Evolutionary conservation across 2,113 vertebrate genomes (phyloP), one percentile per base, ranked within the genome.

Genomic region (Indicator maculatus): DNA sequence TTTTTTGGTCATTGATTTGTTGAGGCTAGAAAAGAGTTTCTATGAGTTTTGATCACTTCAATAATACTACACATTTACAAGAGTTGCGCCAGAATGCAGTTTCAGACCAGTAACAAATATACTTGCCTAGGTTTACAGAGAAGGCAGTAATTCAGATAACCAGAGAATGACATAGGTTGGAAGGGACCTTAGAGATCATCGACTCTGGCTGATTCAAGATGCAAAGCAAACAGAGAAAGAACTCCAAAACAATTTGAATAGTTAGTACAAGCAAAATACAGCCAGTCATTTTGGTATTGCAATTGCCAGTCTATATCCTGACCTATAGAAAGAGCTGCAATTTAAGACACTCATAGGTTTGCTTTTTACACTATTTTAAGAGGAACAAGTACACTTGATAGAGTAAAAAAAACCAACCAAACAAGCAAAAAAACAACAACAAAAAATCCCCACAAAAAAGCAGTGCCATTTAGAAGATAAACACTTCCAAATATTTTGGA

Each of bases 201-300:
- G 6, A 23, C 26, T 30, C 3, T 63, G 38, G 15, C 12, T 45
- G 39, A 71, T 52, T 78, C 47, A 59, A 66, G 31, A 36, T 86
- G 65, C 81, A 91, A 78, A 91, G 70, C 61, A 90, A 86, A 81
- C 16, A 66, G n/a, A 90, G 70, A 45, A 88, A 88, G 59, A 92
- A 50, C 39, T 78, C 44, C 20, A 47, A 39, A 6, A 30, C 30
- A 69, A 27, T 50, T 52, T 72, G 31, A 84, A 17, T 26, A 65
- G 23, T 52, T 47, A 41, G 2, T 19, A 30, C 19, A 67, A 59
- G 28, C 11, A 39, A 82, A 78, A 47, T 39, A 50, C 27, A 69
- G 50, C n/a, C 41, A 31, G 28, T 39, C 50, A 41, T 58, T 81
- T 61, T 52, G 30, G n/a, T 58, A 72, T 8, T 58, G 47, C 36